Percentiles rank a stretch among this genome's conserved stretches.
phyloP scores from a whole-genome alignment of 2,888 invertebrate species.

The Chalcosyrphus nemorum region DNA sequence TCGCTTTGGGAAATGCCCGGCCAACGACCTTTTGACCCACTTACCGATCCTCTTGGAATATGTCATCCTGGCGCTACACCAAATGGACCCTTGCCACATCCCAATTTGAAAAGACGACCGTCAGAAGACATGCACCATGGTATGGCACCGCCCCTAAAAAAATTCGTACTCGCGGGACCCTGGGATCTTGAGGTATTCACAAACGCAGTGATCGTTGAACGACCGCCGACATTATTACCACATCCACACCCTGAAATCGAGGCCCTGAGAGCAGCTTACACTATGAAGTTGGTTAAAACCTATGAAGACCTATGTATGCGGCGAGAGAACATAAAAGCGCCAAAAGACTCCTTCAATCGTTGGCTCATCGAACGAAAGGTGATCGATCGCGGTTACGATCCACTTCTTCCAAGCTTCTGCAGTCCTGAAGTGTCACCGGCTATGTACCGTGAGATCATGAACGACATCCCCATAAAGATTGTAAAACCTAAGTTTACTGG shows the following conservation, averaged over 20 bases:
- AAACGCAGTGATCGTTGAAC: slow-evolving; percentile 91
- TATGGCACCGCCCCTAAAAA: slow-evolving; percentile 89
- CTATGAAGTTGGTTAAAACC: slow-evolving; percentile 92
- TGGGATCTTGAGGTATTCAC: slow-evolving; percentile 98
- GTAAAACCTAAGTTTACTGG: slow-evolving; percentile 96
- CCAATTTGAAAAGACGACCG: slow-evolving; percentile 79
- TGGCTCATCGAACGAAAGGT: slow-evolving; percentile 98
- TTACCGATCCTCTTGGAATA: slow-evolving; percentile 95
- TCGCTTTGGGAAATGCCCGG: slow-evolving; percentile 98
- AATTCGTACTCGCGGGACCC: slow-evolving; percentile 93
- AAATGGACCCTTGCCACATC: slow-evolving; percentile 75
- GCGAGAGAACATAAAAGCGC: slow-evolving; percentile 96
- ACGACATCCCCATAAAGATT: slow-evolving; percentile 97
- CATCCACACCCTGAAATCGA: slow-evolving; percentile 98
- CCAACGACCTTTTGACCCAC: slow-evolving; percentile 92
- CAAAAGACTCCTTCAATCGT: slow-evolving; percentile 96
- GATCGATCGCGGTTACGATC: slow-evolving; percentile 94
- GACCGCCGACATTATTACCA: slow-evolving; percentile 91
- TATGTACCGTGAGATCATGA: slow-evolving; percentile 99
- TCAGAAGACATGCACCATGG: slow-evolving; percentile 81
- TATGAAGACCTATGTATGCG: slow-evolving; percentile 97
- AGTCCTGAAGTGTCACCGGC: slow-evolving; percentile 95
- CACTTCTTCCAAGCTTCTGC: slow-evolving; percentile 95
- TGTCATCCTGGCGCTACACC: slow-evolving; percentile 82
- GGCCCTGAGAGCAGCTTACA: slow-evolving; percentile 90